phyloP scores from a whole-genome alignment of 2,888 invertebrate species.

The Sialis fuliginosa region DNA sequence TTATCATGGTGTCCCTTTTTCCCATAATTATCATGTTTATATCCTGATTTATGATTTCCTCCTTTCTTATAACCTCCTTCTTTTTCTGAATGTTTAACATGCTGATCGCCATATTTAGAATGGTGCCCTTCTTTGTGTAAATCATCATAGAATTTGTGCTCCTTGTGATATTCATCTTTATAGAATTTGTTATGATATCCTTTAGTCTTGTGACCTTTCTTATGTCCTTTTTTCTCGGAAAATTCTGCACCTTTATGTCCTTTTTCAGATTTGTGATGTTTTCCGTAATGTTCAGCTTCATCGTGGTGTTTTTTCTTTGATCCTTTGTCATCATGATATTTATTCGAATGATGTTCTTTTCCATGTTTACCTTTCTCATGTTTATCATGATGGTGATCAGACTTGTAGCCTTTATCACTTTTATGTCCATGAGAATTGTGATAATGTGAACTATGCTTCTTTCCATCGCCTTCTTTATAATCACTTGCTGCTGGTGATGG shows the following conservation, averaged over 20 bases:
- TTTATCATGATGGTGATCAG: slow-evolving; percentile 37
- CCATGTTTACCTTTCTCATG: slow-evolving; percentile 38
- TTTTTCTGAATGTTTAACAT: slow-evolving; percentile 43
- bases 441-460: slow-evolving; percentile 32
- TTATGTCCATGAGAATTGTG: slow-evolving; percentile 35
- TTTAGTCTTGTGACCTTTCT: slow-evolving; percentile 59
- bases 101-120: slow-evolving; percentile 46
- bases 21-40: slow-evolving; percentile 40
- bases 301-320: slow-evolving; percentile 47
- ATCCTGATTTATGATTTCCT: slow-evolving; percentile 39
- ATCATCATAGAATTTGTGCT: slow-evolving; percentile 63
- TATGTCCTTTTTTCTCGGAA: slow-evolving; percentile 57
- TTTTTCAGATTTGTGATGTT: slow-evolving; percentile 47
- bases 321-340: slow-evolving; percentile 41
- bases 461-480: slow-evolving; percentile 28
- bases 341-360: slow-evolving; percentile 36
- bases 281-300: slow-evolving; percentile 40
- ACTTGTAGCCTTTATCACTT: slow-evolving; percentile 26
- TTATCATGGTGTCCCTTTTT: slow-evolving; percentile 47
- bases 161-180: slow-evolving; percentile 61
- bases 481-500: too few relatives aligned
- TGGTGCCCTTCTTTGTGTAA: slow-evolving; percentile 53
- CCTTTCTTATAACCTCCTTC: slow-evolving; percentile 49
- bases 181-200: slow-evolving; percentile 65
- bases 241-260: slow-evolving; percentile 50